Percentiles rank a stretch among this genome's conserved stretches.
These are phyloP conservation scores for Nebria salina DNA, from an alignment of 2,888 invertebrate genomes.

Conservation along the genomic window DNA sequence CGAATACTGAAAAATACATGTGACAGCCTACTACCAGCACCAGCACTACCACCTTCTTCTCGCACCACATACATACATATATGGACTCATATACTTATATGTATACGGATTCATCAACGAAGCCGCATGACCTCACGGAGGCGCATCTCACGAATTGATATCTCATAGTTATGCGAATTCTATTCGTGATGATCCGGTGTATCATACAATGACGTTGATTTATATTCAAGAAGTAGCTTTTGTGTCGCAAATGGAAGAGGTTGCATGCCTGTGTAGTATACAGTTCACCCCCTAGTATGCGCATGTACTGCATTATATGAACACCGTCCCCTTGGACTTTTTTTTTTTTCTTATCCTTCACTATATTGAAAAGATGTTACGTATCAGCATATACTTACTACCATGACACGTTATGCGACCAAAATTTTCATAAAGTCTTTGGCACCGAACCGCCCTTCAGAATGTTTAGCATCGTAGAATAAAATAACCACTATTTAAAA, in stretches of 20 bases:
- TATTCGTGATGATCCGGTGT: constrained; percentile 53
- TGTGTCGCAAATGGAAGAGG: constrained; percentile 51
- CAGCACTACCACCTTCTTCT: no score
- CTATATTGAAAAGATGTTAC: constrained; percentile 25
- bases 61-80: no score
- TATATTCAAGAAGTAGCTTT: constrained; percentile 55
- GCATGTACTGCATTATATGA: constrained; percentile 33
- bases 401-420: constrained; percentile 3
- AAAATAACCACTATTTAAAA: no score
- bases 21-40: background rate
- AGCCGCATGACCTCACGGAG: background rate
- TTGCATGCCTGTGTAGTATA: background rate
- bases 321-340: constrained; percentile 30
- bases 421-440: no score
- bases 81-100: no score
- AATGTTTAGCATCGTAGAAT: no score
- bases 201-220: constrained; percentile 55
- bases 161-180: constrained; percentile 43
- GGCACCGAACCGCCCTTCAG: no score
- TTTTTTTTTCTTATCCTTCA: constrained; percentile 17
- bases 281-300: background rate
- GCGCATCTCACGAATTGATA: constrained; percentile 30
- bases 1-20: background rate
- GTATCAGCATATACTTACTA: constrained; percentile 13
- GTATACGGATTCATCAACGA: background rate